Conservation (phyloP, 2,113 vertebrate species). For the Crocuta crocuta region DNA sequence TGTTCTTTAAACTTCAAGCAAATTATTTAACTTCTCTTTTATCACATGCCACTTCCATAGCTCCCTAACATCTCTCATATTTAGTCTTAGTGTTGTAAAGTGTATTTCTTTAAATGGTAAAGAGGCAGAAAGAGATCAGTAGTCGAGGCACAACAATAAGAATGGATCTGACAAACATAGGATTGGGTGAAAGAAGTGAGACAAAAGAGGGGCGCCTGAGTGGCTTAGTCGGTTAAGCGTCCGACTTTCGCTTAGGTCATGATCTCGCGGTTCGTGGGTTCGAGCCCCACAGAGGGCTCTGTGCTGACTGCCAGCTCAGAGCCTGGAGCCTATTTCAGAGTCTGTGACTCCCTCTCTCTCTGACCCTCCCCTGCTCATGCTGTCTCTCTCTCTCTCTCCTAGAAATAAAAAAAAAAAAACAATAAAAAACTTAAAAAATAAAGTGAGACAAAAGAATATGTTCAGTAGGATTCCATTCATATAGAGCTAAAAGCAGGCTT, state of each 20-base stretch:
- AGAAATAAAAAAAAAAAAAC: too few species aligned
- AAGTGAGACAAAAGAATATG: neutral
- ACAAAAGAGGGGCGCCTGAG: neutral
- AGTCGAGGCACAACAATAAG: neutral
- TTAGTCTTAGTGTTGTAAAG: slow-evolving; percentile 24
- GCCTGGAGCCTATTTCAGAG: too few species aligned
- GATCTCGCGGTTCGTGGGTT: too few species aligned
- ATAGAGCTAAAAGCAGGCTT: neutral
- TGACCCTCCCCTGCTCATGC: too few species aligned
- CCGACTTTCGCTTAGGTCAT: too few species aligned
- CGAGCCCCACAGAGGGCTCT: too few species aligned
- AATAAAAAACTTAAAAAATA: too few species aligned
- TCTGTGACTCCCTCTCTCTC: too few species aligned
- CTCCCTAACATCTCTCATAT: neutral
- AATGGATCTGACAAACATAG: neutral
- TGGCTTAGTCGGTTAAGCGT: too few species aligned
- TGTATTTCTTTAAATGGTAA: slow-evolving; percentile 29
- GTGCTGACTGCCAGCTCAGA: too few species aligned
- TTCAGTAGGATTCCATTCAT: neutral
- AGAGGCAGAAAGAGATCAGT: neutral
- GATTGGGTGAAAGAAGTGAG: neutral
- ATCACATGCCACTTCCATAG: neutral
- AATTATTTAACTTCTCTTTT: slow-evolving; percentile 2
- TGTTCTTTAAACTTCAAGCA: slow-evolving; percentile 12
- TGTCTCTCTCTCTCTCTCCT: too few species aligned